phyloP scores from a whole-genome alignment of 2,113 vertebrate genomes.

The Nothoprocta perdicaria region DNA sequence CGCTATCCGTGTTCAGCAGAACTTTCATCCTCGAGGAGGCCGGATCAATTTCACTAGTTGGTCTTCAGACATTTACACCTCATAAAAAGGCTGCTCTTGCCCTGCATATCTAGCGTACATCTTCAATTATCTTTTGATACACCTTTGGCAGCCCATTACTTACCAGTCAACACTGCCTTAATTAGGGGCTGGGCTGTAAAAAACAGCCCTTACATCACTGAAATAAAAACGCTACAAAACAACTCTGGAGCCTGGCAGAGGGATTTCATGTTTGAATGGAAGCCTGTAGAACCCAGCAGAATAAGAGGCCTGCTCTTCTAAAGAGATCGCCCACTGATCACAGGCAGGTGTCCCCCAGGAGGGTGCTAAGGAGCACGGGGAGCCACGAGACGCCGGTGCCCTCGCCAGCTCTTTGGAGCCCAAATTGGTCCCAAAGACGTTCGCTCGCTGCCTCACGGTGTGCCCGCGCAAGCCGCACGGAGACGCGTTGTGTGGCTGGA shows the following conservation, averaged over 20 bases:
- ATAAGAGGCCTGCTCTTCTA: background rate
- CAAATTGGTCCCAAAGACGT: no score
- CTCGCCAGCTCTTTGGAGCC: background rate
- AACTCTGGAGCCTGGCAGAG: background rate
- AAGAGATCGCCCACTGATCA: background rate
- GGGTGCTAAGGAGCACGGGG: background rate
- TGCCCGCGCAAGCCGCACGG: background rate
- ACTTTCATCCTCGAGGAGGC: constrained; percentile 51
- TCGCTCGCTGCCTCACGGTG: background rate
- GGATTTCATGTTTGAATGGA: background rate
- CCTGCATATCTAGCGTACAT: constrained; percentile 42
- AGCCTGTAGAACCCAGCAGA: background rate
- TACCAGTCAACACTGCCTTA: constrained; percentile 56
- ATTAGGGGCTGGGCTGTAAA: constrained; percentile 50
- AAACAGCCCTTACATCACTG: constrained; percentile 24
- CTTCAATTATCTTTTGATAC: constrained; percentile 64
- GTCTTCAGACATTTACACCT: constrained; percentile 61
- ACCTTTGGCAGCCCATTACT: constrained; percentile 65
- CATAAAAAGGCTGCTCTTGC: constrained; percentile 51
- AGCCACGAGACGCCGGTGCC: background rate
- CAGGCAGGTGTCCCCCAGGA: background rate
- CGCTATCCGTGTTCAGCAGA: constrained; percentile 41
- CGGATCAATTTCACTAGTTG: constrained; percentile 66
- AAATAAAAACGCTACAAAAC: constrained; percentile 53
- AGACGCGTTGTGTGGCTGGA: background rate